A percentile compares a stretch with the other conserved stretches of the same genome.
phyloP scores from a whole-genome alignment of 2,797 vertebrate genomes.

The Pampus argenteus region DNA sequence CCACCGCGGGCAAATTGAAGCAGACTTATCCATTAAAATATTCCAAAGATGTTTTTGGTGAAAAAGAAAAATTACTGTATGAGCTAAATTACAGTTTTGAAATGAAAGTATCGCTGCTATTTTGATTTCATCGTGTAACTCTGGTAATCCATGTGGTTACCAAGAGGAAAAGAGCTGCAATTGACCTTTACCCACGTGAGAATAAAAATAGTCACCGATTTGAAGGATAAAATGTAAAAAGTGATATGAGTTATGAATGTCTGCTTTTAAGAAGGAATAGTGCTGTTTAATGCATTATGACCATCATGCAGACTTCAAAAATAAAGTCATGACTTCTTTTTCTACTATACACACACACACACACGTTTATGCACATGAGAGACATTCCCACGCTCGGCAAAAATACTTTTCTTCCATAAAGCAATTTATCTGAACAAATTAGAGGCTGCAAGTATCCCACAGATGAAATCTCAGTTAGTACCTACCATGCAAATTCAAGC shows the following conservation, averaged over 20 bases:
- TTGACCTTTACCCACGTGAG: conserved; percentile 15
- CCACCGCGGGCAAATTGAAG: not conserved
- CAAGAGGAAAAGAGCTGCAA: not conserved
- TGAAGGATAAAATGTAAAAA: not conserved
- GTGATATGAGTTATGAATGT: conserved; percentile 14
- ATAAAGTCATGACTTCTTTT: conserved; percentile 32
- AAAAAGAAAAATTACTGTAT: no score
- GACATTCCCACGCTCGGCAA: conserved; percentile 44
- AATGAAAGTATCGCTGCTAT: not conserved
- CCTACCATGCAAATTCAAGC: conserved; percentile 64
- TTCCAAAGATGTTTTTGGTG: not conserved
- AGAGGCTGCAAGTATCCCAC: conserved; percentile 50
- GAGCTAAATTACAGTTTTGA: not conserved
- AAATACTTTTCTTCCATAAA: conserved; percentile 50
- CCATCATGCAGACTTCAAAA: not conserved
- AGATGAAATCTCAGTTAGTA: conserved; percentile 61
- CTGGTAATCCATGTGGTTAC: not conserved
- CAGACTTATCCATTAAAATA: not conserved
- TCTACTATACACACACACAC: conserved; percentile 17
- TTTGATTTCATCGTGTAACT: not conserved
- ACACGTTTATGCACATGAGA: conserved; percentile 3
- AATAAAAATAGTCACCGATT: not conserved
- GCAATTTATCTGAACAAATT: conserved; percentile 60
- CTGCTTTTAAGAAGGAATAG: conserved; percentile 13
- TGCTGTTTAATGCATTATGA: conserved; percentile 34